Evolutionary conservation across 2,797 vertebrate genomes (phyloP), one percentile per base, ranked within the genome.

Genomic region (Amniataba percoides): DNA sequence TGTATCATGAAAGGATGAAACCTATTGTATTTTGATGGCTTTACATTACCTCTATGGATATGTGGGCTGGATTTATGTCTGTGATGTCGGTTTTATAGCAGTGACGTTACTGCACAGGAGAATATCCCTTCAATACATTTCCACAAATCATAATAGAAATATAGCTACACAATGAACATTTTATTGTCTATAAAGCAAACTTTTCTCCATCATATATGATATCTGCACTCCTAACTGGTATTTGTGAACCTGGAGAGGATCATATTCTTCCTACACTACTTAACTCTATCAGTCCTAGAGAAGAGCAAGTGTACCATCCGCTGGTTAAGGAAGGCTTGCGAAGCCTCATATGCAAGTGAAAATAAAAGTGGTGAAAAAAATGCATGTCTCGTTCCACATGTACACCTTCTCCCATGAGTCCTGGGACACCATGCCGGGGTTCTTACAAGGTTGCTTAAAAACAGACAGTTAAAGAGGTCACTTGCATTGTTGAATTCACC

Each of bases 11-110:
- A 16, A 67, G 23, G 71, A 80, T 64, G 53, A 83, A 78, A 68
- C 53, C 39, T 60, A 71, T 84, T 81, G 84, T 75, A 45, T 80
- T 82, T 83, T 81, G 78, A 84, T 80, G 76, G 83, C 77, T 84
- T 65, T 60, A 78, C 48, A 66, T 84, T 31, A 74, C 65, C 63
- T 75, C 59, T 18, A 45, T 51, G 34, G 78, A 60, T n/a, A 34
- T n/a, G 34, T 43, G 19, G 0, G 23, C 18, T 58, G 52, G 70
- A 85, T 86, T 81, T 80, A 84, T 70, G 11, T 51, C 48, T 8
- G 40, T 0, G 34, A 70, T 25, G 72, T 66, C 72, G 14, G 69
- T 51, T 72, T 53, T 53, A 43, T 25, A n/a, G 42, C 0, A 7
- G 48, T 67, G 60, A 76, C 7, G 8, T 70, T 62, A 36, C 23